Evolutionary conservation across 1,140 invertebrate genomes (phyloP), one percentile per base, ranked within the genome.

Genomic region (Nebria ingens): DNA sequence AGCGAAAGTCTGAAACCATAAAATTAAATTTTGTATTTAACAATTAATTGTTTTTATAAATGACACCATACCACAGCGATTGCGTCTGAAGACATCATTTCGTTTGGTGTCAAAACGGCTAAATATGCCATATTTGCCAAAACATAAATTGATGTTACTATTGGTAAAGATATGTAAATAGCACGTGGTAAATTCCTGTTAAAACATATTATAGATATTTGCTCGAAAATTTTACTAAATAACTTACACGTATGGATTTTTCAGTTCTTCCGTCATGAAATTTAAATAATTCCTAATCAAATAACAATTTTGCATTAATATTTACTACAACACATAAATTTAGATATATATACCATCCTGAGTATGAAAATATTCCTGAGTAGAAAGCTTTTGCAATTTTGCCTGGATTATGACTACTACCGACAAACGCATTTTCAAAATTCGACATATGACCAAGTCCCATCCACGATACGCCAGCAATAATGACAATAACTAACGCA

Each of bases 261-360:
- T 82, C 0, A 98, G 69, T 70, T 98, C 96, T 75, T 98, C 96
- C 11, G 94, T 96, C 72, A 98, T 95, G 69, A 96, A 98, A 75
- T 97, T 97, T 42, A 97, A 74, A 68, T 95, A 97, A 73, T 90
- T 95, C 85, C 84, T 85, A 17, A 42, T 53, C n/a, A n/a, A 59
- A 23, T 9, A 51, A 59, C 17, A 52, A 20, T 53, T 49, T 51
- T 55, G 17, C 21, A 58, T 45, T 17, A 54, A 57, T 22, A 49
- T 38, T 20, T 42, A 20, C 55, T 58, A 58, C 19, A 23, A 65
- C 70, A n/a, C n/a, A n/a, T n/a, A n/a, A n/a, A n/a, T n/a, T n/a
- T n/a, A n/a, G n/a, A n/a, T n/a, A n/a, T n/a, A n/a, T n/a, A 71
- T 79, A 86, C 91, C 92, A 98, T 59, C 95, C 95, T 53, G 93